These are phyloP conservation scores for Liopterus haemorrhoidalis DNA, from an alignment of 2,888 invertebrate species.

Conservation along the genomic window DNA sequence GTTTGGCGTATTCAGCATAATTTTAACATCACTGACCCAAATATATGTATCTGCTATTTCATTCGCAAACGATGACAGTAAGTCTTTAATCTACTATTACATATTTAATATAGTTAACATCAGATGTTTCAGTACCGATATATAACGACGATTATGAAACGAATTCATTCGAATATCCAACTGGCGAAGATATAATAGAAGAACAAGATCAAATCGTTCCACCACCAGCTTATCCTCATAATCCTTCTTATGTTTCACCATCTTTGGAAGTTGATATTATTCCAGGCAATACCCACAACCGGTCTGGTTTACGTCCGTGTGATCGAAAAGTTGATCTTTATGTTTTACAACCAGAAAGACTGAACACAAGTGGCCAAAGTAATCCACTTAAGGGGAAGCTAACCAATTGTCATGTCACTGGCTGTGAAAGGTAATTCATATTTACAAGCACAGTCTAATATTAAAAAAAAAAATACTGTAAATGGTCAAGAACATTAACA, in stretches of 20 bases:
- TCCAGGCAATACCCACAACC: constrained; percentile 44
- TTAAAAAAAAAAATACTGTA: too few relatives aligned
- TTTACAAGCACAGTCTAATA: too few relatives aligned
- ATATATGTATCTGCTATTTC: constrained; percentile 40
- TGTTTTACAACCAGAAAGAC: constrained; percentile 71
- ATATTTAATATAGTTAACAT: constrained; percentile 32
- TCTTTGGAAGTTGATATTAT: constrained; percentile 43
- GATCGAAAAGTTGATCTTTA: constrained; percentile 85
- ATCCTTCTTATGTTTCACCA: constrained; percentile 42
- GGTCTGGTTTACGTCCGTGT: constrained; percentile 66
- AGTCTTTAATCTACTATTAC: constrained; percentile 20
- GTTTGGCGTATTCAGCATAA: constrained; percentile 3
- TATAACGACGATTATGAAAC: constrained; percentile 39
- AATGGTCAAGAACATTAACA: too few relatives aligned
- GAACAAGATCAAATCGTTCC: constrained; percentile 41
- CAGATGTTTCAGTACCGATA: constrained; percentile 25
- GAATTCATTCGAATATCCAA: constrained; percentile 24
- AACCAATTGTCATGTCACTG: constrained; percentile 81
- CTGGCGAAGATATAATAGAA: constrained; percentile 32
- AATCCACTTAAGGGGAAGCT: constrained; percentile 84
- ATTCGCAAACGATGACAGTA: constrained; percentile 51
- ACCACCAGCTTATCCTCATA: constrained; percentile 46
- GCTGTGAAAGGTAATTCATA: constrained; percentile 67
- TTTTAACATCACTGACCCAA: constrained; percentile 13
- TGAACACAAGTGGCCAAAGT: constrained; percentile 69